Evolutionary conservation across 2,888 invertebrate species (phyloP), one percentile per base, ranked within the genome.

Genomic region (Drosophila kambysellisi): DNA sequence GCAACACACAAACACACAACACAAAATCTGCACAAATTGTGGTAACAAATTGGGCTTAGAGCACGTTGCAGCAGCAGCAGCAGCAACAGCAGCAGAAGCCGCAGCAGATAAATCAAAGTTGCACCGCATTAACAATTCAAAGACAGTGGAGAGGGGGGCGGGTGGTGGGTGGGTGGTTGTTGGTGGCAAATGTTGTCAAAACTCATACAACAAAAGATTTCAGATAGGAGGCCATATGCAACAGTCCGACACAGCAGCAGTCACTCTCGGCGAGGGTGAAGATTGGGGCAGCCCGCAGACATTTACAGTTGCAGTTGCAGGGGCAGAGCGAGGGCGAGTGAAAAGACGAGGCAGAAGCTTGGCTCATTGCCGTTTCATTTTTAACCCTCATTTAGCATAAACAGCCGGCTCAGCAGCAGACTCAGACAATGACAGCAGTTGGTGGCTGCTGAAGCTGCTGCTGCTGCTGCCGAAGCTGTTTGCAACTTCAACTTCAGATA

Each of bases 301-400:
- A 81, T 79, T 79, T 79, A 79, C 82, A 79, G 81, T 81, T 76
- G 69, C 78, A 51, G 70, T 61, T 43, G 56, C 65, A 11, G 43
- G 20, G 20, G 1, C 43, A 20, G 11, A 20, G 43, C 20, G 20
- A 64, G 60, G 43, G 57, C 41, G 8, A 20, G 39, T 15, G 25
- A 25, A 35, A 35, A 56, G 61, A 37, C 51, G 69, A 56, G 51
- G 70, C 57, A 60, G 70, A 70, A 77, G 81, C 76, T 77, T 46
- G 76, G 63, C 77, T 79, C 83, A 72, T 81, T 81, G 79, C 59
- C 66, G 74, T 74, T 76, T 76, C 69, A 63, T 72, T 75, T 79
- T 84, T 62, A 89, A 79, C 85, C 89, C 89, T 89, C 88, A 89
- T 89, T 86, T 89, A 86, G 83, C 86, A 90, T 85, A 85, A 89